These are phyloP conservation scores for Podabrus alpinus DNA, from an alignment of 2,888 invertebrate species.

Conservation along the genomic window DNA sequence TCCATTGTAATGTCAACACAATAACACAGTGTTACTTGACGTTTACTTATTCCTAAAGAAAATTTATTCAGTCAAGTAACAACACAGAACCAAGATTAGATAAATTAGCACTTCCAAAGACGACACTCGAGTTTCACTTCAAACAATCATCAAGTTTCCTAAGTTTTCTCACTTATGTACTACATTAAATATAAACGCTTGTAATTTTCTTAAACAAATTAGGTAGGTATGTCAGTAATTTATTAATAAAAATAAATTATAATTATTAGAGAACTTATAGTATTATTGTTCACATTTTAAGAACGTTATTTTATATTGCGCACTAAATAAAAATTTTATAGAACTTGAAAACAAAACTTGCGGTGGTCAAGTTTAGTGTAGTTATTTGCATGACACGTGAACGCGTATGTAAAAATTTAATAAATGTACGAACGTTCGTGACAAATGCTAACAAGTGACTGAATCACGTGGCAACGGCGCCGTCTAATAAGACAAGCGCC, in stretches of 20 bases:
- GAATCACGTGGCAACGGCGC: constrained; percentile 26
- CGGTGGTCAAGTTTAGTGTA: background rate
- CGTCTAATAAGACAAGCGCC: constrained; percentile 16
- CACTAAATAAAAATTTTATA: background rate
- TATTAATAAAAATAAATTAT: background rate
- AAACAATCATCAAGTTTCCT: constrained; percentile 1
- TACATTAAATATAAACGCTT: background rate
- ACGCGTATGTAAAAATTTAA: background rate
- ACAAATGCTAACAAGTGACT: constrained; percentile 31
- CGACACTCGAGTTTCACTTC: background rate
- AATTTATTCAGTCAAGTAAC: constrained; percentile 1
- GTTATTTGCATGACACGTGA: background rate
- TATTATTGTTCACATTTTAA: background rate
- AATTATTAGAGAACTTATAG: background rate
- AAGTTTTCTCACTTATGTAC: background rate
- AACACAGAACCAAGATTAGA: background rate
- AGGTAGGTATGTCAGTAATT: background rate
- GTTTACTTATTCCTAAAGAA: background rate
- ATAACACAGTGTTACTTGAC: background rate
- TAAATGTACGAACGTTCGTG: background rate
- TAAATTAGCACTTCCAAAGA: constrained; percentile 1
- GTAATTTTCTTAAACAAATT: background rate
- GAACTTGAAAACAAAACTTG: background rate
- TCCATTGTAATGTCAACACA: background rate
- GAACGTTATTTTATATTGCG: background rate